A percentile compares a stretch with the other conserved stretches of the same genome.
Evolutionary conservation across 2,888 invertebrate species (phyloP).

Genomic region (Temnothorax ravouxi): DNA sequence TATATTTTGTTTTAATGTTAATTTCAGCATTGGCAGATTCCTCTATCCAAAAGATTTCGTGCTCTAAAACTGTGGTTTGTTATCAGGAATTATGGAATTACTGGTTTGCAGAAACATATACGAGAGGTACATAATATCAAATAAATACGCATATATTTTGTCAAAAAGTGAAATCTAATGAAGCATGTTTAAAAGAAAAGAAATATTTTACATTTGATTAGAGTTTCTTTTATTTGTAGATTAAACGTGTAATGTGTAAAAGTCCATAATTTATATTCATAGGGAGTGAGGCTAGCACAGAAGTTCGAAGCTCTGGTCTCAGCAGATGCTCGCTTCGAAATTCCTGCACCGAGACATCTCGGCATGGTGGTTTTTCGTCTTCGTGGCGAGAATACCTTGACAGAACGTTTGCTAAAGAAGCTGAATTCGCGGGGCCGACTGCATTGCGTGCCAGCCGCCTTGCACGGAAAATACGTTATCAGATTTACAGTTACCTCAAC

Average conservation of each 20-base stretch:
- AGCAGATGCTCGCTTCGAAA: slow-evolving; percentile 95
- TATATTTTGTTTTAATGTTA: slow-evolving; percentile 17
- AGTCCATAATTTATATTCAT: slow-evolving; percentile 49
- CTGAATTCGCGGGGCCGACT: slow-evolving; percentile 95
- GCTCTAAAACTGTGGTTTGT: slow-evolving; percentile 99
- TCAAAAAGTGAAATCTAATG: background rate
- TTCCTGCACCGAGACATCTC: slow-evolving; percentile 94
- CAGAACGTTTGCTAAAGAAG: slow-evolving; percentile 95
- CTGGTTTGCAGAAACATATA: slow-evolving; percentile 96
- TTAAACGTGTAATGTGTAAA: background rate
- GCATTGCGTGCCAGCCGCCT: slow-evolving; percentile 97
- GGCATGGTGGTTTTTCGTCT: slow-evolving; percentile 97
- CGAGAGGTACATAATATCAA: slow-evolving; percentile 89
- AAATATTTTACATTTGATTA: background rate
- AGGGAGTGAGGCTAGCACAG: slow-evolving; percentile 96
- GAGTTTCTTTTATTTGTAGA: slow-evolving; percentile 30
- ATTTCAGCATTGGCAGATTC: slow-evolving; percentile 98
- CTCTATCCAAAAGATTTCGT: slow-evolving; percentile 96
- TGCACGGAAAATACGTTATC: slow-evolving; percentile 96
- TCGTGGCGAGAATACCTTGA: slow-evolving; percentile 94
- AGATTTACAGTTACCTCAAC: slow-evolving; percentile 97
- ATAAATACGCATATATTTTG: background rate
- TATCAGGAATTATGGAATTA: slow-evolving; percentile 96
- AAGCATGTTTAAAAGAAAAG: background rate
- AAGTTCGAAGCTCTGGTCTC: slow-evolving; percentile 95